A percentile compares a stretch with the other conserved stretches of the same genome.
These are phyloP conservation scores for Capitulum mitella DNA, from an alignment of 2,888 invertebrate genomes.

Conservation along the genomic window DNA sequence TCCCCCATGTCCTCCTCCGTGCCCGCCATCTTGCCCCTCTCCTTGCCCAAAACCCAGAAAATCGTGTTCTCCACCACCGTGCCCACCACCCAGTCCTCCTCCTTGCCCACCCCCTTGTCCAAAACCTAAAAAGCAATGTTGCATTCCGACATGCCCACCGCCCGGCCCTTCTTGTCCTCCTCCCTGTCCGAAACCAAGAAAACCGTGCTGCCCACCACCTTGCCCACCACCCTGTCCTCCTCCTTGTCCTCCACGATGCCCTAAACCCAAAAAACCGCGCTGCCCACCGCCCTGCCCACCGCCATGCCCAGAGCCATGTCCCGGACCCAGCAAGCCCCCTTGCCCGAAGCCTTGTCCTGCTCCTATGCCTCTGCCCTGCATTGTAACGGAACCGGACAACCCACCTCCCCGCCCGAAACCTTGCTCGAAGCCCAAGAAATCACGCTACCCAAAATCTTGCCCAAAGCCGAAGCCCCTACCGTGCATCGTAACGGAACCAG, in stretches of 20 bases:
- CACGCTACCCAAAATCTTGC: too few species aligned
- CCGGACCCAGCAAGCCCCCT: too few species aligned
- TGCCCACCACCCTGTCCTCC: background rate
- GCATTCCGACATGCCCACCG: background rate
- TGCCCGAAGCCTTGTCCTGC: background rate
- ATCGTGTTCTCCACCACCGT: background rate
- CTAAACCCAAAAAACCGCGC: background rate
- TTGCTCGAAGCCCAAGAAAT: too few species aligned
- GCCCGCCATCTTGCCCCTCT: background rate
- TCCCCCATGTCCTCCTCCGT: background rate
- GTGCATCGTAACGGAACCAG: background rate
- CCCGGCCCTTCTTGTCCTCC: background rate
- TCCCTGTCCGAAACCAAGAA: too few species aligned
- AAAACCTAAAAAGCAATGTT: background rate
- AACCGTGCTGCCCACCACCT: background rate
- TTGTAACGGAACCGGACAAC: background rate
- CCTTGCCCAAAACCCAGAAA: too few species aligned
- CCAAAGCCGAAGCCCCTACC: background rate
- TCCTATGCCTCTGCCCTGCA: background rate
- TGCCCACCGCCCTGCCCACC: background rate
- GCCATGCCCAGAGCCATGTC: too few species aligned
- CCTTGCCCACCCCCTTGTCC: background rate
- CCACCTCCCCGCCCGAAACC: too few species aligned
- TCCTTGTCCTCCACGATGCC: too few species aligned
- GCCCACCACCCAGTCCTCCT: background rate